Evolutionary conservation across 2,113 vertebrate species (phyloP).

Genomic region (Trematocara variabile): DNA sequence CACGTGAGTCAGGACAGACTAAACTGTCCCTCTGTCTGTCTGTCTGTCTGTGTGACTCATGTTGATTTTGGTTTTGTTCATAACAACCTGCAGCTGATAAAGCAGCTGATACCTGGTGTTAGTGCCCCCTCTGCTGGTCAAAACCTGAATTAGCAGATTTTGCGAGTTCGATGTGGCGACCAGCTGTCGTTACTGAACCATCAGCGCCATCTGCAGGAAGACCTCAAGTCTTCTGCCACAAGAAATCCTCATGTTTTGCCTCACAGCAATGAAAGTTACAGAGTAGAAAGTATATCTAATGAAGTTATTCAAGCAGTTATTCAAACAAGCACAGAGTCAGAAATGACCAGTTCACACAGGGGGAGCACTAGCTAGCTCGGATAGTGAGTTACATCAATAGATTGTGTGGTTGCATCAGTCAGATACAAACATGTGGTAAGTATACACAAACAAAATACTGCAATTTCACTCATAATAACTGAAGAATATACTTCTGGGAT

Average conservation of each 20-base stretch:
- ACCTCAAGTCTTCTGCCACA: rapidly evolving
- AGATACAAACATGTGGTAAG: not conserved
- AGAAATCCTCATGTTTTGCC: not conserved
- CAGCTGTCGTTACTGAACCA: not conserved
- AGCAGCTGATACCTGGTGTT: not conserved
- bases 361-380: not conserved
- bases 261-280: not conserved
- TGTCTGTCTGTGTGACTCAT: conserved; percentile 23
- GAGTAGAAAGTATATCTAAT: not conserved
- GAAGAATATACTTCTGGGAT: not conserved
- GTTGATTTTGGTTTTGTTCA: not conserved
- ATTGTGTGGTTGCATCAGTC: not conserved
- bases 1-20: not conserved
- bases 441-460: not conserved
- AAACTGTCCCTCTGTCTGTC: not conserved
- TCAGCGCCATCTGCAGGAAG: not conserved
- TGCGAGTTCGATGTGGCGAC: rapidly evolving
- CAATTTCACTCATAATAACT: not conserved
- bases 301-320: not conserved
- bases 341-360: not conserved
- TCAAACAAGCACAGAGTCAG: not conserved
- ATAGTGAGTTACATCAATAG: not conserved
- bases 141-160: not conserved
- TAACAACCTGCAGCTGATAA: not conserved
- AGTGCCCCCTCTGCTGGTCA: conserved; percentile 13